phyloP scores from a whole-genome alignment of 1,140 invertebrate genomes.

The Euura saliciscinereae region DNA sequence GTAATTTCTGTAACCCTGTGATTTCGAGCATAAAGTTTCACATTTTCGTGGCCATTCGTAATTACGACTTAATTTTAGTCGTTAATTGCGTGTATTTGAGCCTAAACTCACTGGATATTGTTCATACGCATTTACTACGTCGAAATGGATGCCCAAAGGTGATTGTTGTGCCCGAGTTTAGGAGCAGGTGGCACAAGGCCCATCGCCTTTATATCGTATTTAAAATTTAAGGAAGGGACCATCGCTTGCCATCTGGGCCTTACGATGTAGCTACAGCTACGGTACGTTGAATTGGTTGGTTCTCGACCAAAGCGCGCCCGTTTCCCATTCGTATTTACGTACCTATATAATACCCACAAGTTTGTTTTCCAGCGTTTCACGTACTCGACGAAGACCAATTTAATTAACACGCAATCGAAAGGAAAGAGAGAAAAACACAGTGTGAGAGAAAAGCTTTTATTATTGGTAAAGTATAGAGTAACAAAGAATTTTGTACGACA shows the following conservation, averaged over 20 bases:
- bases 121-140: background rate
- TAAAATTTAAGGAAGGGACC: slow-evolving; percentile 2
- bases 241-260: slow-evolving; percentile 6
- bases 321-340: background rate
- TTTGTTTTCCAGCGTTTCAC: background rate
- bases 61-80: too few relatives aligned
- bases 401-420: background rate
- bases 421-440: background rate
- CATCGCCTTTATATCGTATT: slow-evolving; percentile 5
- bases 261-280: background rate
- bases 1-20: too few relatives aligned
- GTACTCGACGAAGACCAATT: background rate
- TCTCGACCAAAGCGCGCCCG: background rate
- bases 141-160: background rate
- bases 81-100: too few relatives aligned
- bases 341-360: too few relatives aligned
- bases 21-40: too few relatives aligned
- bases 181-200: slow-evolving; percentile 6
- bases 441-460: background rate
- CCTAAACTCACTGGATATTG: too few relatives aligned
- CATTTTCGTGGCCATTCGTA: too few relatives aligned
- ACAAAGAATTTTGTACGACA: background rate
- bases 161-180: background rate
- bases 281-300: background rate
- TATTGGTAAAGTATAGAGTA: background rate